Evolutionary conservation across 2,113 vertebrate species (phyloP).

Genomic region (Platanista minor): DNA sequence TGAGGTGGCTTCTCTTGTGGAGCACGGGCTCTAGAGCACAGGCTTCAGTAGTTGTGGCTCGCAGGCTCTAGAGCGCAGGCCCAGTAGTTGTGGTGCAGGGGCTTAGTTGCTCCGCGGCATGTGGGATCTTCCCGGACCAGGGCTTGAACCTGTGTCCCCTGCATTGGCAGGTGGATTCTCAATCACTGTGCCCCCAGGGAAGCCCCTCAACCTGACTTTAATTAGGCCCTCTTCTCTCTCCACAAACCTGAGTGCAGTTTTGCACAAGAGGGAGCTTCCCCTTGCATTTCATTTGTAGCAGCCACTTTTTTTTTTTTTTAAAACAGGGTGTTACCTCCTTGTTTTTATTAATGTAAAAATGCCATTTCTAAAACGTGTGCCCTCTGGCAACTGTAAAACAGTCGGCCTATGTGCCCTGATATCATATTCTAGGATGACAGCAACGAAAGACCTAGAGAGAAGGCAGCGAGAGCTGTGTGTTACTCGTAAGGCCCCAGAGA

Average conservation of each 20-base stretch:
- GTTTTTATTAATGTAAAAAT: constrained; percentile 5
- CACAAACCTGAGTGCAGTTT: not conserved
- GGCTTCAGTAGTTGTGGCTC: no score
- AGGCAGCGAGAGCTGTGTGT: not conserved
- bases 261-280: not conserved
- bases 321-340: not conserved
- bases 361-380: not conserved
- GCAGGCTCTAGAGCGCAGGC: no score
- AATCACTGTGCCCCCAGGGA: no score
- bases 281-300: not conserved
- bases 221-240: not conserved
- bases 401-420: not conserved
- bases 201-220: not conserved
- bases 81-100: no score
- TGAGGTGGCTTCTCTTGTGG: no score
- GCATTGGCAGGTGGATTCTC: no score
- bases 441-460: not conserved
- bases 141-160: no score
- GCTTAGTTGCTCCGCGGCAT: no score
- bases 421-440: not conserved
- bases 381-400: constrained; percentile 6
- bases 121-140: no score
- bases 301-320: not conserved
- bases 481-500: not conserved
- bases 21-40: no score